These are phyloP conservation scores for Lagocephalus sceleratus DNA, from an alignment of 2,797 vertebrate genomes.

Conservation along the genomic window DNA sequence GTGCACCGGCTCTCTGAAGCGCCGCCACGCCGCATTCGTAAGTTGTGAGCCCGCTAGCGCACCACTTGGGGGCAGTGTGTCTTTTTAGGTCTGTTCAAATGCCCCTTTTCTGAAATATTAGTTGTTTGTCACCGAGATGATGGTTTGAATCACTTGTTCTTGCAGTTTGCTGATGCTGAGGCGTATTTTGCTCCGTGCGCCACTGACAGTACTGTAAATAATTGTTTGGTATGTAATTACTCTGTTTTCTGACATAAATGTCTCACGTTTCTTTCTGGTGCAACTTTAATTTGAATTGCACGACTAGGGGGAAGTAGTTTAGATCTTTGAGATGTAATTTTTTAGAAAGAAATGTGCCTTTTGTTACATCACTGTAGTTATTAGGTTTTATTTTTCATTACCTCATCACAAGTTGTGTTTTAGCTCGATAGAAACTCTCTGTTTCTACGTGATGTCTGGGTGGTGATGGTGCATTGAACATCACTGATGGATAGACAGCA, in stretches of 20 bases:
- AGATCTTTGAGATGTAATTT: too few relatives aligned
- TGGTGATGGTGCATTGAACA: too few relatives aligned
- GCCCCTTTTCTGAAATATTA: neutral
- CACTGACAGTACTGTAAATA: conserved; percentile 81
- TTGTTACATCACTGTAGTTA: too few relatives aligned
- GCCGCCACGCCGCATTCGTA: conserved; percentile 83
- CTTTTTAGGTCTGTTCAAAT: neutral
- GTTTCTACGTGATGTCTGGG: too few relatives aligned
- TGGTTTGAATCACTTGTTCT: conserved; percentile 7
- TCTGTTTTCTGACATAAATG: neutral
- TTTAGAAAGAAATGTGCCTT: too few relatives aligned
- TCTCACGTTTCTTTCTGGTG: neutral
- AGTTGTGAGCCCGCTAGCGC: conserved; percentile 59
- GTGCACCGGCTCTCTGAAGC: conserved; percentile 83
- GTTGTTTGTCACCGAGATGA: conserved; percentile 4
- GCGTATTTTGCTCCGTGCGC: conserved; percentile 86
- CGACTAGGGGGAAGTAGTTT: too few relatives aligned
- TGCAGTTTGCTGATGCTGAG: conserved; percentile 91
- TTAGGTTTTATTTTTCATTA: too few relatives aligned
- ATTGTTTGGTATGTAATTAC: conserved; percentile 82
- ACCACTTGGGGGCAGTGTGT: conserved; percentile 7
- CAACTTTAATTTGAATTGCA: too few relatives aligned
- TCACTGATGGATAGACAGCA: too few relatives aligned
- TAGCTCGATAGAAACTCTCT: too few relatives aligned
- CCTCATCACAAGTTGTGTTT: too few relatives aligned